These are phyloP conservation scores for Andrena haemorrhoa DNA, from an alignment of 2,888 invertebrate genomes.

Conservation along the genomic window DNA sequence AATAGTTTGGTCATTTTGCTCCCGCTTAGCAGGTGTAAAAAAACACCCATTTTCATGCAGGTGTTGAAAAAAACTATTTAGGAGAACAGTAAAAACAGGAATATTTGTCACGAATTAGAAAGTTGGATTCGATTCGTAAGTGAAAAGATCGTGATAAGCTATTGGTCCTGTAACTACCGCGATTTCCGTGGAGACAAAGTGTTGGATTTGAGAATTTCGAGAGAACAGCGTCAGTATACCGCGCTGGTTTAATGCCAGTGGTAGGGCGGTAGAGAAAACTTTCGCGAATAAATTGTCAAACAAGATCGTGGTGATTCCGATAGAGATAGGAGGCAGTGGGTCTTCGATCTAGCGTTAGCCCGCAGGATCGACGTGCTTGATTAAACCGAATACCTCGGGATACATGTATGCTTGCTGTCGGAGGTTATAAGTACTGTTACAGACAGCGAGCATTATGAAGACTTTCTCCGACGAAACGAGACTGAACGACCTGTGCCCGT, in stretches of 20 bases:
- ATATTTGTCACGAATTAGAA: not conserved
- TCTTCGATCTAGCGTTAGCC: slow-evolving; percentile 12
- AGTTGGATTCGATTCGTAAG: not conserved
- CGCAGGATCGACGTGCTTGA: slow-evolving; percentile 23
- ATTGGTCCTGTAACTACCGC: not conserved
- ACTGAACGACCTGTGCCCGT: slow-evolving; percentile 40
- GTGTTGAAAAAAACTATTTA: no score
- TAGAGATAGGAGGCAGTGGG: slow-evolving; percentile 6
- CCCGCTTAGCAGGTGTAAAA: no score
- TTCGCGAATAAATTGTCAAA: slow-evolving; percentile 25
- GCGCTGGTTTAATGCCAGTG: slow-evolving; percentile 34
- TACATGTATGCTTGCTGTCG: slow-evolving; percentile 34
- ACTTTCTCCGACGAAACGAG: slow-evolving; percentile 57
- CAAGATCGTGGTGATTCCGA: slow-evolving; percentile 17
- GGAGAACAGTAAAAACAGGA: not conserved
- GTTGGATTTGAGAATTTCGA: slow-evolving; percentile 15
- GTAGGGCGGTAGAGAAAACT: slow-evolving; percentile 35
- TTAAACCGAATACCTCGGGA: slow-evolving; percentile 14
- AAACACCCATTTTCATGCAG: no score
- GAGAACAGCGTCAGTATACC: slow-evolving; percentile 29
- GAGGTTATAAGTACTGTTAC: slow-evolving; percentile 65
- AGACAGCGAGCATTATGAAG: slow-evolving; percentile 68
- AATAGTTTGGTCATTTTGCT: no score
- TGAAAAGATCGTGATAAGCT: not conserved
- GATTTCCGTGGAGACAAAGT: slow-evolving; percentile 21